Base-by-base conservation (phyloP, 2,113 vertebrate species). In the Clarias gariepinus region DNA sequence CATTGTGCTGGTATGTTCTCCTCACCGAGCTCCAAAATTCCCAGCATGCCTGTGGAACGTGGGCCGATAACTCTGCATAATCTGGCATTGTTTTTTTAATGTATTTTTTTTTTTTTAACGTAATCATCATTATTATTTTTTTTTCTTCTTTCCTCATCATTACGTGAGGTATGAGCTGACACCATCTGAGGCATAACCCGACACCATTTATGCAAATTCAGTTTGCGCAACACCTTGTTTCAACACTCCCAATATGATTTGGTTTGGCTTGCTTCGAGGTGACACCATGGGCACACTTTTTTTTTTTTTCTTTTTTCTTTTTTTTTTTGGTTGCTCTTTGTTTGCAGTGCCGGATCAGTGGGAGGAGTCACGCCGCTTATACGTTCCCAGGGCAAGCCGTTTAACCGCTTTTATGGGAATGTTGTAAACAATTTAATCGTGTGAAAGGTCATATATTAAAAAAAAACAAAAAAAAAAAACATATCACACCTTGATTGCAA, bases 1-100 rank as follows among this genome's bases (percentile, higher is more conserved):
- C 64, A 68, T 83, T 83, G 80, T 73, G 60, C 77, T 28, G 77
- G 87, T 63, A 74, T 64, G 77, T 85, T 88, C 76, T 74, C 74
- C n/a, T 28, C 74, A 76, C 25, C 18, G 23, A 76, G 71, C 12
- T 82, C 68, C 85, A 69, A n/a, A 82, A 89, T 85, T 69, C 78
- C 82, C 73, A 4, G 52, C 6, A 84, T 81, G 77, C 60, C 30
- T 87, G 47, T 28, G 69, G 21, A 84, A 78, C 69, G 69, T 53
- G 47, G 81, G 33, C 28, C 33, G 82, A 74, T 87, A 86, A 81
- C 69, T 74, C 78, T 18, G 11, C 76, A 71, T 60, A 61, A 79
- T 36, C n/a, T 23, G 4, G 16, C 21, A 3, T 28, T 23, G 58
- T 25, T 78, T 23, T 77, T 77, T 1, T 53, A 2, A 36, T n/a